phyloP scores from a whole-genome alignment of 1,140 invertebrate species.

The Penaeus japonicus region DNA sequence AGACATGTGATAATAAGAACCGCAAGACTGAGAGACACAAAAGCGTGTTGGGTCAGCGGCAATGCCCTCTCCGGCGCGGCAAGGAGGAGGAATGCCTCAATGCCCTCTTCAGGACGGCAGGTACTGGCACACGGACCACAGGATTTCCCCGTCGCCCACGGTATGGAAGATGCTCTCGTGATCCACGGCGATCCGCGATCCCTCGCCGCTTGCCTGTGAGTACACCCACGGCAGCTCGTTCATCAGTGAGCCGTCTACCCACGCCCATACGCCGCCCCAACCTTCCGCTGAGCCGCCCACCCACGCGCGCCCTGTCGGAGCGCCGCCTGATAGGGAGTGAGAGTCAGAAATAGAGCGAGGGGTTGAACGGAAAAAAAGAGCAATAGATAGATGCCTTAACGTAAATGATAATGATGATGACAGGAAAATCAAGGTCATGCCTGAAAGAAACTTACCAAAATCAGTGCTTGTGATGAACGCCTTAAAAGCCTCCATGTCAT shows the following conservation, averaged over 20 bases:
- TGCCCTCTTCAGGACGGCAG: too few species aligned
- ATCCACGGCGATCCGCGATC: constrained; percentile 20
- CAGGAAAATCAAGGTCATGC: too few species aligned
- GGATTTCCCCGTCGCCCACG: neutral
- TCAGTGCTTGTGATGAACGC: neutral
- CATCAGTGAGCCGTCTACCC: constrained; percentile 43
- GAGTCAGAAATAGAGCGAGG: too few species aligned
- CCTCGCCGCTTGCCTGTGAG: constrained; percentile 1
- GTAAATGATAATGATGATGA: too few species aligned
- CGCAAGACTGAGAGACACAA: too few species aligned
- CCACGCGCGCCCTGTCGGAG: constrained; percentile 11
- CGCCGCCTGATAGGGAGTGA: neutral
- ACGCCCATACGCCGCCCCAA: constrained; percentile 41
- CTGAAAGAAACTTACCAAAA: neutral
- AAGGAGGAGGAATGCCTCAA: too few species aligned
- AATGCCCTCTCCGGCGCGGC: too few species aligned
- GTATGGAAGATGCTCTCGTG: constrained; percentile 27
- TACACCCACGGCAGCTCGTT: constrained; percentile 43
- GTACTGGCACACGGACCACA: constrained; percentile 29
- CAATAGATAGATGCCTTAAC: too few species aligned
- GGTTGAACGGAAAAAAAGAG: too few species aligned
- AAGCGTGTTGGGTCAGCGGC: too few species aligned
- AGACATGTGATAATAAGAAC: too few species aligned
- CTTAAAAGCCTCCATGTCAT: constrained; percentile 47
- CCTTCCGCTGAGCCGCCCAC: constrained; percentile 41